phyloP scores from a whole-genome alignment of 2,113 vertebrate species.

The Aleadryas rufinucha region DNA sequence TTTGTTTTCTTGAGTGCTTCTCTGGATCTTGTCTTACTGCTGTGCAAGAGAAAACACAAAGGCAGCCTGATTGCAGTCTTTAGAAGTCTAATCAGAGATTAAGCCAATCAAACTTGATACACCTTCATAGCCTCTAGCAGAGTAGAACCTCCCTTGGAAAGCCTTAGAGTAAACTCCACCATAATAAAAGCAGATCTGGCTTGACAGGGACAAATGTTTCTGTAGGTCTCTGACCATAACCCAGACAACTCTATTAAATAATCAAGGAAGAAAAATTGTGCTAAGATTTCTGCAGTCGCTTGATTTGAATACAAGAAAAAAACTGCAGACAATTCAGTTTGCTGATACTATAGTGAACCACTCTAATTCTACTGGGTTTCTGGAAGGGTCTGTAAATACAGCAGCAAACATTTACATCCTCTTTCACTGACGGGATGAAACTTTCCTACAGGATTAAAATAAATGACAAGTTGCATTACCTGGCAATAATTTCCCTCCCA shows the following conservation, averaged over 20 bases:
- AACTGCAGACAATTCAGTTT: not conserved
- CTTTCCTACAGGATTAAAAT: not conserved
- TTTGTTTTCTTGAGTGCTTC: not conserved
- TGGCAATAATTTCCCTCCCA: not conserved
- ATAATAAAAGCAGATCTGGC: not conserved
- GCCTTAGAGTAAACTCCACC: not conserved
- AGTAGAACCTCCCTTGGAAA: not conserved
- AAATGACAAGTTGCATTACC: not conserved
- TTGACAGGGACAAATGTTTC: not conserved
- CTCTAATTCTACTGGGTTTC: not conserved
- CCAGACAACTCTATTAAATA: not conserved
- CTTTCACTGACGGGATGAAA: not conserved
- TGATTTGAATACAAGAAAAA: not conserved
- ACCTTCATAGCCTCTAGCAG: not conserved
- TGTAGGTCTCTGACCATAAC: not conserved
- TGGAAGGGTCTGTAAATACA: not conserved
- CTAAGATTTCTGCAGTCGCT: not conserved
- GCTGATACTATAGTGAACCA: not conserved
- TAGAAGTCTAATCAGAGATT: not conserved
- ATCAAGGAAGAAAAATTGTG: not conserved
- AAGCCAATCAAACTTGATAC: not conserved
- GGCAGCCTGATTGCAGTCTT: not conserved
- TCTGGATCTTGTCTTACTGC: not conserved
- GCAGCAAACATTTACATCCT: not conserved
- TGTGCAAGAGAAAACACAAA: not conserved